Percentiles rank a stretch among this genome's conserved stretches.
phyloP scores from a whole-genome alignment of 1,140 invertebrate genomes.

The Sitodiplosis mosellana region DNA sequence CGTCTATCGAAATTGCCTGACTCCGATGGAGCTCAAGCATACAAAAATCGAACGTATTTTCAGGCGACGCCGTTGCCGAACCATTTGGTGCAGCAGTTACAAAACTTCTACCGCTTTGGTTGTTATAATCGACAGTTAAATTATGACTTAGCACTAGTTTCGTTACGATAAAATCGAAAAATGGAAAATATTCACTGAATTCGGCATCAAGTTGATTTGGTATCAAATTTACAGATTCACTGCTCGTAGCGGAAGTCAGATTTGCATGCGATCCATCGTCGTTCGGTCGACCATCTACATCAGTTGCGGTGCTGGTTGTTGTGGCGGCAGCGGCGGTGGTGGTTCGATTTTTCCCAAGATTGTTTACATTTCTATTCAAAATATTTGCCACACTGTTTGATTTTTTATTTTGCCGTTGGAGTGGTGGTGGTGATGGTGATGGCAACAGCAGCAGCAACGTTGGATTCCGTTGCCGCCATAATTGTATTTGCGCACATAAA shows the following conservation, averaged over 20 bases:
- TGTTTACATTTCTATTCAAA: too few species aligned
- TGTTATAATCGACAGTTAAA: too few species aligned
- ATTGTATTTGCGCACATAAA: too few species aligned
- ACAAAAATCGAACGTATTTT: neutral
- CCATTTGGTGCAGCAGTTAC: neutral
- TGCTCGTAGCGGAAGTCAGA: neutral
- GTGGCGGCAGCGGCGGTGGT: neutral
- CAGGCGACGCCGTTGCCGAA: neutral
- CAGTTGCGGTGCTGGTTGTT: neutral
- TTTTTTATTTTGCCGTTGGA: too few species aligned
- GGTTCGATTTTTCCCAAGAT: neutral
- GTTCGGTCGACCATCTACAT: neutral
- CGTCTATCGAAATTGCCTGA: neutral
- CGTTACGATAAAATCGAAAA: slow-evolving; percentile 20
- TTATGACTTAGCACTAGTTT: neutral
- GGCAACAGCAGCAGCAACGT: too few species aligned
- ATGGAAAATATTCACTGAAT: slow-evolving; percentile 17
- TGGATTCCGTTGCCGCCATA: too few species aligned
- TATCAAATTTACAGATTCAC: slow-evolving; percentile 2
- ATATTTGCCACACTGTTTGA: too few species aligned
- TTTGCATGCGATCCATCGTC: neutral
- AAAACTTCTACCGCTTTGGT: slow-evolving; percentile 3
- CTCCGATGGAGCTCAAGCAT: too few species aligned
- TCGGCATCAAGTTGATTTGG: slow-evolving; percentile 8
- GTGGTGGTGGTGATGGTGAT: too few species aligned